These are phyloP conservation scores for Sphenopsis melanotis DNA, from an alignment of 2,797 vertebrate species.

Conservation along the genomic window DNA sequence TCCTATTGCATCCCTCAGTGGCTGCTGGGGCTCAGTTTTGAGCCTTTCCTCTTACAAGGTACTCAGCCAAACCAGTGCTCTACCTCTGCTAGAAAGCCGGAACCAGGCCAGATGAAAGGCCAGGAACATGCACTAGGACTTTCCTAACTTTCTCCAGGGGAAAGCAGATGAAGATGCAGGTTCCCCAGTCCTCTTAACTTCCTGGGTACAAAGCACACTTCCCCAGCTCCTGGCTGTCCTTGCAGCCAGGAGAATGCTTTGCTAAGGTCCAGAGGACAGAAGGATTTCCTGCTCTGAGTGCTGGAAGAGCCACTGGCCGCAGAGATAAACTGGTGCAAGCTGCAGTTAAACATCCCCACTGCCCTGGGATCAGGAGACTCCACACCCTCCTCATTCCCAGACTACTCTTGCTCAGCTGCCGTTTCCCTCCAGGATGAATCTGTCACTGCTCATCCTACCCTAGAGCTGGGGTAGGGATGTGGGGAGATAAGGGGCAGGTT, in stretches of 20 bases:
- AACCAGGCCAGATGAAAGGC: neutral
- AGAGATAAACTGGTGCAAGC: neutral
- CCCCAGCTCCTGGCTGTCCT: neutral
- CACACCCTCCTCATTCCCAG: neutral
- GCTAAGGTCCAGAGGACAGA: neutral
- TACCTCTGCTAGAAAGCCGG: neutral
- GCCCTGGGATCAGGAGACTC: neutral
- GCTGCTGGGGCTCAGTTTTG: neutral
- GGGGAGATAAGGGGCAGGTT: neutral
- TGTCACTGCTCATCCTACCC: neutral
- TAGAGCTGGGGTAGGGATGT: neutral
- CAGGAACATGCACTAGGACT: neutral
- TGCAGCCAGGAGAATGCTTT: fast-evolving
- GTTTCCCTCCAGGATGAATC: neutral
- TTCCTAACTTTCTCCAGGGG: neutral
- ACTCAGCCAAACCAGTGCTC: neutral
- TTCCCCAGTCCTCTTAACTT: neutral
- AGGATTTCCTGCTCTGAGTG: neutral
- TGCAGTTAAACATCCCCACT: neutral
- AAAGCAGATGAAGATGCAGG: neutral
- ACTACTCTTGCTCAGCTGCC: neutral
- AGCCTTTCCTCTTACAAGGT: neutral
- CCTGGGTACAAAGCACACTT: neutral
- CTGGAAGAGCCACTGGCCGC: neutral
- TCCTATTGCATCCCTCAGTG: neutral